Conservation (phyloP, 2,888 invertebrate genomes). For the Sphaerophoria rueppellii region DNA sequence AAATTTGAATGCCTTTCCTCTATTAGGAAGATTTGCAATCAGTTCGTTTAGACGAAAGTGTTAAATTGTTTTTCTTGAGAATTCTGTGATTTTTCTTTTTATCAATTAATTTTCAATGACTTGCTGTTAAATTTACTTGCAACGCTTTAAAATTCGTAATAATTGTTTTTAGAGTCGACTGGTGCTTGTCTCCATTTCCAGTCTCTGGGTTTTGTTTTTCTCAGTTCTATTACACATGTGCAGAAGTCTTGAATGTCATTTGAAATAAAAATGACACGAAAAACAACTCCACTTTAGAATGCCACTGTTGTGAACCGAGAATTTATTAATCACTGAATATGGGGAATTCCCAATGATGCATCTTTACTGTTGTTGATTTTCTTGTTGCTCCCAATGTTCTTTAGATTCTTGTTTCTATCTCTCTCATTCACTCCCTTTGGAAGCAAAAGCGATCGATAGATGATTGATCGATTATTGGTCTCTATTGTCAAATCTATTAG, state of each 20-base stretch:
- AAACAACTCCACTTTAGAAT: constrained; percentile 13
- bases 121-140: not conserved
- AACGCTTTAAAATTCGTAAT: not conserved
- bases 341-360: constrained; percentile 69
- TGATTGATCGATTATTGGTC: constrained; percentile 1
- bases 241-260: not conserved
- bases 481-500: not conserved
- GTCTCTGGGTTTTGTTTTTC: not conserved
- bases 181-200: not conserved
- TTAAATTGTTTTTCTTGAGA: not conserved
- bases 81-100: not conserved
- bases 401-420: not conserved
- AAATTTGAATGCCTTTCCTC: too few relatives aligned
- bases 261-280: not conserved
- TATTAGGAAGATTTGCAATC: not conserved
- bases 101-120: not conserved
- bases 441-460: not conserved
- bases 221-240: not conserved
- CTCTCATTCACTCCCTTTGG: not conserved
- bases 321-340: constrained; percentile 49
- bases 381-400: not conserved
- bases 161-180: not conserved
- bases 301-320: constrained; percentile 42
- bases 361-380: constrained; percentile 45
- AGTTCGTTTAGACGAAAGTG: constrained; percentile 18